Evolutionary conservation across 37 sponge, comb jelly and placozoan species (phyloP), one percentile per base, ranked within the genome.

Genomic region (Eunapius fragilis): DNA sequence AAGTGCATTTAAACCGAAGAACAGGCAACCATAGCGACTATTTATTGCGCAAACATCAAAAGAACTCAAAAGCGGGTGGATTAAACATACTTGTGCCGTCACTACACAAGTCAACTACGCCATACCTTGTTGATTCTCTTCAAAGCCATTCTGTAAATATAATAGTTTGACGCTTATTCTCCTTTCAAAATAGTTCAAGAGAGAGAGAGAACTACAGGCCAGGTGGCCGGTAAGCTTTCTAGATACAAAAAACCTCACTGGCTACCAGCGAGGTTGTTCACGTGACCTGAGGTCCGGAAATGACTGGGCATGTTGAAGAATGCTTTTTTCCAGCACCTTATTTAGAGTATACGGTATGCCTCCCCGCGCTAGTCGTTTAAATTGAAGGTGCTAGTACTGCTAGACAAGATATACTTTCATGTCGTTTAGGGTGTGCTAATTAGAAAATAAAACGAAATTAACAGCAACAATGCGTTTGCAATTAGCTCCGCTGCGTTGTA

Each of bases 41-140:
- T 17, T 2, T 58, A 58, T 58, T 13, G 58, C 58, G 58, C 22
- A 58, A 2, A 58, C 14, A 45, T 45, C 47, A 45, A 45, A 45
- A 45, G 58, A 58, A 58, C 14, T 17, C 58, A 58, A 2, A 58
- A 58, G 58, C 58, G 1, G 58, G 58, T 58, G 14, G 58, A 58
- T 58, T 19, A 58, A 58, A 13, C 58, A 17, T 58, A 58, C 6
- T 17, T 2, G 14, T 1, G 19, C 58, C 58, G 14, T 58, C 58
- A 58, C 58, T 58, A 12, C 47, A 4, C 14, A 58, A 58, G 14
- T 10, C 22, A 58, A 17, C 7, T 58, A 58, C 22, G 58, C 22
- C 84, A 48, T 37, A 88, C 92, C 88, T 95, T 97, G 72, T 90
- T 93, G 47, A 97, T 95, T 84, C 98, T 88, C 71, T 97, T 97